A percentile compares a stretch with the other conserved stretches of the same genome.
Evolutionary conservation across 2,888 invertebrate genomes (phyloP).

Genomic region (Syritta pipiens): DNA sequence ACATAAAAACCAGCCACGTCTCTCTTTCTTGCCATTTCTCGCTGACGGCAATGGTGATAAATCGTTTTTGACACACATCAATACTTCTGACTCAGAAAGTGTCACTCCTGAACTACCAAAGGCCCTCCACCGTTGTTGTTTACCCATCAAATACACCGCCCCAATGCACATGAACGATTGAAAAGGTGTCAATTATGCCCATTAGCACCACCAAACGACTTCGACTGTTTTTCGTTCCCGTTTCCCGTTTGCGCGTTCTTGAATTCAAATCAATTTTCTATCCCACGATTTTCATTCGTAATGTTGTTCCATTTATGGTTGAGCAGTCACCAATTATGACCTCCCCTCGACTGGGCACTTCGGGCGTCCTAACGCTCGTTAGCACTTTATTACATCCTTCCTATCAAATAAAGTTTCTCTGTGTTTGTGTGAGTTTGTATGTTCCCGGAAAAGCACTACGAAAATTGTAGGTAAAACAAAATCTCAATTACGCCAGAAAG

Average conservation of each 20-base stretch:
- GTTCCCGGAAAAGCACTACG: constrained; percentile 37
- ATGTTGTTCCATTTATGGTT: constrained; percentile 60
- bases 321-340: constrained; percentile 61
- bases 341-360: constrained; percentile 35
- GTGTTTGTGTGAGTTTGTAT: constrained; percentile 16
- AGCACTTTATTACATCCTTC: constrained; percentile 51
- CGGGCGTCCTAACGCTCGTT: constrained; percentile 41
- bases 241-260: too few relatives aligned
- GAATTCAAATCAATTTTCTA: constrained; percentile 55
- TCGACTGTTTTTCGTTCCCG: constrained; percentile 45
- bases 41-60: too few relatives aligned
- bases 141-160: neutral
- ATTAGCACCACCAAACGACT: constrained; percentile 47
- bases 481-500: constrained; percentile 41
- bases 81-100: too few relatives aligned
- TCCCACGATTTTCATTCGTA: constrained; percentile 62
- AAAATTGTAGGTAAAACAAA: constrained; percentile 16
- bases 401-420: constrained; percentile 15
- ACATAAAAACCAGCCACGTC: too few relatives aligned
- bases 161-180: neutral
- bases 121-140: neutral
- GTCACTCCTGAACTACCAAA: neutral
- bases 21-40: too few relatives aligned
- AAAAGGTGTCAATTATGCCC: constrained; percentile 56
- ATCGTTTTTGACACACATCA: neutral